These are phyloP conservation scores for Chrysomela aeneicollis DNA, from an alignment of 2,888 invertebrate species.

Conservation along the genomic window DNA sequence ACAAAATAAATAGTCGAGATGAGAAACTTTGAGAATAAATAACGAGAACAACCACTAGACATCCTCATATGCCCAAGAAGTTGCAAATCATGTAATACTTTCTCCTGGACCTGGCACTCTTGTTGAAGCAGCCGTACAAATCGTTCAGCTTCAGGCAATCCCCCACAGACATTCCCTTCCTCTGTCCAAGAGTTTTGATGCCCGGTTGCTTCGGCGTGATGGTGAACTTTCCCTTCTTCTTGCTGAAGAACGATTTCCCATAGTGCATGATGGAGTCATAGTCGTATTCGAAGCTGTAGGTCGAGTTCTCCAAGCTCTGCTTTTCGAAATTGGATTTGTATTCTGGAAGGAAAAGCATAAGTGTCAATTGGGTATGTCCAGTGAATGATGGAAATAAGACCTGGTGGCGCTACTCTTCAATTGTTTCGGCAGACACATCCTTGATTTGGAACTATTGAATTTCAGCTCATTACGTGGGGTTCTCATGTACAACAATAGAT, in stretches of 20 bases:
- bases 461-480: too few species aligned
- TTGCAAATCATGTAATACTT: constrained; percentile 67
- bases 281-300: constrained; percentile 76
- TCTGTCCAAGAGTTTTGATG: constrained; percentile 67
- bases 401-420: too few species aligned
- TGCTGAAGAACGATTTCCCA: constrained; percentile 71
- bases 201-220: constrained; percentile 68
- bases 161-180: constrained; percentile 70
- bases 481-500: too few species aligned
- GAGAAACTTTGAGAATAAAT: background rate
- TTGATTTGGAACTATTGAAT: too few species aligned
- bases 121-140: constrained; percentile 69
- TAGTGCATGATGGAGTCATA: constrained; percentile 85
- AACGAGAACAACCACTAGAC: background rate
- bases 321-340: constrained; percentile 72
- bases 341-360: constrained; percentile 58
- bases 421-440: too few species aligned
- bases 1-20: too few species aligned
- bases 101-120: constrained; percentile 58
- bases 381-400: too few species aligned
- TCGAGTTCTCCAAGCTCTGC: constrained; percentile 70
- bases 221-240: constrained; percentile 68
- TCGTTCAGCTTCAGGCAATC: constrained; percentile 75
- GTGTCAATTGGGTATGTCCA: too few species aligned
- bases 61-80: constrained; percentile 61